Conservation (phyloP, 2,797 vertebrate genomes). For the Lemur catta region DNA sequence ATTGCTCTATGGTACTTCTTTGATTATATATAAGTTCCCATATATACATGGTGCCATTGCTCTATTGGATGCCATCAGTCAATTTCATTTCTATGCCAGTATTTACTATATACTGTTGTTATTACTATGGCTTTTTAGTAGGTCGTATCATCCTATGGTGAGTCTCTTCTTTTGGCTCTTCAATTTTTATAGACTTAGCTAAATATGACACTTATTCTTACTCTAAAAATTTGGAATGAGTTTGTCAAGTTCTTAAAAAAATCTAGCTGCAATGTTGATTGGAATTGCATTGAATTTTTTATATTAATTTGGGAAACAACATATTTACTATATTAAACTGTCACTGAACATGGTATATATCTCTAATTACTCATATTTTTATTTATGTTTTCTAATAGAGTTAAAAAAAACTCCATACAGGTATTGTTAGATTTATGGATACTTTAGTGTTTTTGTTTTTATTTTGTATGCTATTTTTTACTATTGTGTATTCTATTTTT, state of each 20-base stretch:
- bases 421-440: neutral
- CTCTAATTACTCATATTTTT: neutral
- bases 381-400: neutral
- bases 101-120: neutral
- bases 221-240: neutral
- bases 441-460: neutral
- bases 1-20: neutral
- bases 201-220: neutral
- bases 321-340: neutral
- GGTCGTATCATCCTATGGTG: neutral
- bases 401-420: neutral
- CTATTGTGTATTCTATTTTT: neutral
- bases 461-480: neutral
- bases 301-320: neutral
- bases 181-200: neutral
- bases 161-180: neutral
- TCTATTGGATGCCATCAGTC: neutral
- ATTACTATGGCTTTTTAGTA: neutral
- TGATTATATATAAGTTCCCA: neutral
- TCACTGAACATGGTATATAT: neutral
- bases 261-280: neutral
- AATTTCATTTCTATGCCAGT: neutral
- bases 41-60: neutral
- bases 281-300: neutral
- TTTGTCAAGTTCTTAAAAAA: neutral